These are phyloP conservation scores for Caradrina clavipalpis DNA, from an alignment of 2,888 invertebrate species.

Conservation along the genomic window DNA sequence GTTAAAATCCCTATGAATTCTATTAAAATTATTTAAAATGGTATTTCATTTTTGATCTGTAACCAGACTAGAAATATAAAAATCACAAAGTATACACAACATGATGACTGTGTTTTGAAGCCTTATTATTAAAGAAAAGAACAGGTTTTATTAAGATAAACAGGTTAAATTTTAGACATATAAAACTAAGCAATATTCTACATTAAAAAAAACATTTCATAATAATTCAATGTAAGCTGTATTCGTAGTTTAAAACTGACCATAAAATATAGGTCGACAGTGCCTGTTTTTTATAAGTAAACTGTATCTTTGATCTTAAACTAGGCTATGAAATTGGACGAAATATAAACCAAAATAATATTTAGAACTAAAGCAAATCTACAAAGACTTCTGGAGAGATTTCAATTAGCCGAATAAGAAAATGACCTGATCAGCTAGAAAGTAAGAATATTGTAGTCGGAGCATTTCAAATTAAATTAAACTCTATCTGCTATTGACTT, in stretches of 20 bases:
- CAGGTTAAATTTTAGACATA: background rate
- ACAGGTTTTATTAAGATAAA: slow-evolving; percentile 10
- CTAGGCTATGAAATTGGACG: slow-evolving; percentile 35
- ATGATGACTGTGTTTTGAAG: background rate
- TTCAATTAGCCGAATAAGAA: slow-evolving; percentile 16
- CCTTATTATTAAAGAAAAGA: slow-evolving; percentile 8
- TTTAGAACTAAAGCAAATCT: slow-evolving; percentile 37
- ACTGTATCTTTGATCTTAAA: slow-evolving; percentile 37
- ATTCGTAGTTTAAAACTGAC: slow-evolving; percentile 50
- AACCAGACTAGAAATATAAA: slow-evolving; percentile 15
- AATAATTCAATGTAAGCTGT: slow-evolving; percentile 34
- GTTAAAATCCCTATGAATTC: background rate
- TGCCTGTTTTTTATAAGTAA: slow-evolving; percentile 67
- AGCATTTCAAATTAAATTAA: slow-evolving; percentile 35
- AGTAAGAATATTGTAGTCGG: slow-evolving; percentile 27
- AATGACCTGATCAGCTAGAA: slow-evolving; percentile 9
- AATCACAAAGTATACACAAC: background rate
- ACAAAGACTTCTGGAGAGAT: slow-evolving; percentile 47
- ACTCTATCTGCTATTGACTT: slow-evolving; percentile 31
- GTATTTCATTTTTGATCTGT: background rate
- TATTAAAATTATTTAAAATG: background rate
- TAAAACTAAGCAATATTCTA: slow-evolving; percentile 47
- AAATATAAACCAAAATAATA: slow-evolving; percentile 23
- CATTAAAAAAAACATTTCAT: slow-evolving; percentile 6
- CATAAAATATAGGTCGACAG: slow-evolving; percentile 63